Evolutionary conservation across 2,113 vertebrate genomes (phyloP), one percentile per base, ranked within the genome.

Genomic region (Misgurnus anguillicaudatus): DNA sequence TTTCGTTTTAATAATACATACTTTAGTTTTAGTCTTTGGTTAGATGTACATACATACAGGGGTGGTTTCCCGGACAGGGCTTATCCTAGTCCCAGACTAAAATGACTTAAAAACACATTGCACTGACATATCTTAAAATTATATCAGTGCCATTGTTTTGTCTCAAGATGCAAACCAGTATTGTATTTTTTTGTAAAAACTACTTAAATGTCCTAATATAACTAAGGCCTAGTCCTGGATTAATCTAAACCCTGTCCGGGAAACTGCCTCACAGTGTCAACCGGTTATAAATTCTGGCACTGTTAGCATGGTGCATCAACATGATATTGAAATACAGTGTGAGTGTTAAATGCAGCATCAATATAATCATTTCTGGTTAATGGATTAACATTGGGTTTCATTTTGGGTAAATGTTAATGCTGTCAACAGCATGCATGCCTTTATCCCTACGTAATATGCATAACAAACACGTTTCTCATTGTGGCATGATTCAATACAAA

Each of bases 11-110:
- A 36, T 36, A 24, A 4, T 9, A 39, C 42, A 45, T 45, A 45
- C 42, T 31, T 31, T 31, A 45, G 4, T 45, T 39, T 58, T 72
- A 10, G 57, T 72, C 16, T 57, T 19, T 19, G 55, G 69, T 48
- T 68, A 68, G 65, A 68, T 48, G 21, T 48, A 68, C 64, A 66
- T 39, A 66, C 10, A 42, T 45, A 45, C 4, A 45, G 24, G 24
- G 24, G 24, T 31, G 1, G 24, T 31, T 31, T 31, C 24, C 24
- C 24, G 24, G 24, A 31, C 3, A 31, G 24, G 24, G 24, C 24
- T 31, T 31, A 31, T 31, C 24, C 24, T 31, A 31, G 24, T 31
- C 24, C 24, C 24, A 31, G 24, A 31, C 24, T 31, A 31, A 31
- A 31, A 31, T 31, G 0, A 31, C 24, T 31, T 31, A 31, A 31